phyloP scores from a whole-genome alignment of 2,888 invertebrate genomes.

The Agonum fuliginosum region DNA sequence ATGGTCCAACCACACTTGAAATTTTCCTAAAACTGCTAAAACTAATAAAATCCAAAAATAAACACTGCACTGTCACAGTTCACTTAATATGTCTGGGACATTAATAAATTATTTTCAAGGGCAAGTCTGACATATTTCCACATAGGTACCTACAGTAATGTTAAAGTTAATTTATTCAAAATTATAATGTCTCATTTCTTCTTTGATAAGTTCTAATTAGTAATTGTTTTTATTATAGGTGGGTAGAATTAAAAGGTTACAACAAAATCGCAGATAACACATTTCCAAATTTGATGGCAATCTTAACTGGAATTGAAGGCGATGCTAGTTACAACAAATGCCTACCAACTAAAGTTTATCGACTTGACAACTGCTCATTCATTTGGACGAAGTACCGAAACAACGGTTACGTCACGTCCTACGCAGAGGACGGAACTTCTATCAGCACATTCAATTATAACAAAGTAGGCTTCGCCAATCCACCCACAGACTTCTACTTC shows the following conservation, averaged over 20 bases:
- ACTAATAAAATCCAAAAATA: no score
- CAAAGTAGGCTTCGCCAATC: slow-evolving; percentile 82
- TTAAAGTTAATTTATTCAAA: slow-evolving; percentile 36
- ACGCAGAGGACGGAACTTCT: slow-evolving; percentile 84
- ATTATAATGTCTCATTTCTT: no score
- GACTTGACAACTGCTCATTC: slow-evolving; percentile 82
- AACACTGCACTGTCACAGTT: no score
- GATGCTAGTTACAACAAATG: slow-evolving; percentile 73
- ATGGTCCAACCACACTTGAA: no score
- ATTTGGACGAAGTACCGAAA: slow-evolving; percentile 86
- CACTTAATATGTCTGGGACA: no score
- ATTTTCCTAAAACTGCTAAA: no score
- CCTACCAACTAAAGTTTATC: slow-evolving; percentile 74
- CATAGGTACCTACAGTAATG: no score
- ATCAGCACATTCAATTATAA: slow-evolving; percentile 86
- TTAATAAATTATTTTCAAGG: no score
- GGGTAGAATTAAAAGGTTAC: slow-evolving; percentile 69
- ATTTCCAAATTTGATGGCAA: slow-evolving; percentile 91
- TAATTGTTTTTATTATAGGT: slow-evolving; percentile 65
- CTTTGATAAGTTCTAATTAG: no score
- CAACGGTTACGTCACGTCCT: slow-evolving; percentile 85
- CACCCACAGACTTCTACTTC: slow-evolving; percentile 89
- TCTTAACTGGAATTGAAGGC: slow-evolving; percentile 80
- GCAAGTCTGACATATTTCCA: no score
- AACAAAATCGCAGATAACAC: slow-evolving; percentile 91